Evolutionary conservation across 1,140 invertebrate genomes (phyloP).

Genomic region (Camponotus floridanus): DNA sequence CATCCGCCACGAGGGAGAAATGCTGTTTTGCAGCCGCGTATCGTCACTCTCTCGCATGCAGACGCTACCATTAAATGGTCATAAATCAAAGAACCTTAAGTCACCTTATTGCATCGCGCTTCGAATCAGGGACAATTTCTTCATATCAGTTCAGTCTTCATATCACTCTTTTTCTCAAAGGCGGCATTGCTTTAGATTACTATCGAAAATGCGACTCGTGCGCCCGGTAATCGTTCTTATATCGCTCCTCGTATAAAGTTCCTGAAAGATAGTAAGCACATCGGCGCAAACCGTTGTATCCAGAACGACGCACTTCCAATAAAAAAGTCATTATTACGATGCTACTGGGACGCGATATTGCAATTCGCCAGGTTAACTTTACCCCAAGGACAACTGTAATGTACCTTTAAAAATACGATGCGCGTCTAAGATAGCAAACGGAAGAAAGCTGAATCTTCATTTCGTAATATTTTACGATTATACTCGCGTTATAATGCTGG

Average conservation of each 20-base stretch:
- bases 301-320: constrained; percentile 41
- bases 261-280: constrained; percentile 14
- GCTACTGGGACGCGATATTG: constrained; percentile 11
- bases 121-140: constrained; percentile 11
- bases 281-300: neutral
- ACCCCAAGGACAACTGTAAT: constrained; percentile 32
- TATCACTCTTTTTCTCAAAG: neutral
- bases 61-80: constrained; percentile 56
- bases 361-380: constrained; percentile 37
- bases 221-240: constrained; percentile 32
- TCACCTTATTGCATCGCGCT: constrained; percentile 44
- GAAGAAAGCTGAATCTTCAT: constrained; percentile 12
- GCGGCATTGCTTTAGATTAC: neutral
- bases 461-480: constrained; percentile 8
- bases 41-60: constrained; percentile 57
- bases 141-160: too few species aligned
- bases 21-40: constrained; percentile 47
- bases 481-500: neutral
- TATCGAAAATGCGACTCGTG: constrained; percentile 24
- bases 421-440: neutral
- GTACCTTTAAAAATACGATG: constrained; percentile 4
- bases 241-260: constrained; percentile 15
- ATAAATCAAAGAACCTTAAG: constrained; percentile 58
- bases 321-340: constrained; percentile 45
- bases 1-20: constrained; percentile 54